Percentiles rank a stretch among this genome's conserved stretches.
Conservation (phyloP, 1,140 invertebrate species). For the Liolophura sinensis region DNA sequence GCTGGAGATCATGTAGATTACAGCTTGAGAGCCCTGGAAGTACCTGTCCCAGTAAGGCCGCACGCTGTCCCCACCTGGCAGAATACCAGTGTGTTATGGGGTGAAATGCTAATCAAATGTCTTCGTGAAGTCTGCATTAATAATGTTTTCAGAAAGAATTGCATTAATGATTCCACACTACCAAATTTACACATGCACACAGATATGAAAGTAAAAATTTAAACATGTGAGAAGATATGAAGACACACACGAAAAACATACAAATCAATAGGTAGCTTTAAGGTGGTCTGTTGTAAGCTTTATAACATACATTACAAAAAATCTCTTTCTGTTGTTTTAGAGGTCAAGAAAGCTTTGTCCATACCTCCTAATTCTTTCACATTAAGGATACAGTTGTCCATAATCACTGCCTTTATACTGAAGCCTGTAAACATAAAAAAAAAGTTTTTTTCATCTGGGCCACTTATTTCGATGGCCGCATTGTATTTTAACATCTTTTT, state of each 20-base stretch:
- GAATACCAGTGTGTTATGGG: background rate
- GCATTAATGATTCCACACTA: too few relatives aligned
- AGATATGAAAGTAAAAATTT: too few relatives aligned
- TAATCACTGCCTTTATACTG: conserved; percentile 57
- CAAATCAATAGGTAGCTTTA: too few relatives aligned
- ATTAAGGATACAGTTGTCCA: conserved; percentile 51
- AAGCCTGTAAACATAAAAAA: conserved; percentile 41
- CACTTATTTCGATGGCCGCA: too few relatives aligned
- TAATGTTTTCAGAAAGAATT: too few relatives aligned
- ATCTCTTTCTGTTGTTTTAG: background rate
- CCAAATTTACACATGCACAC: background rate
- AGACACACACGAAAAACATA: too few relatives aligned
- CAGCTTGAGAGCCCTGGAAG: conserved; percentile 41
- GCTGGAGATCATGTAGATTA: conserved; percentile 51
- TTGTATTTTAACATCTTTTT: too few relatives aligned
- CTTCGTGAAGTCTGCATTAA: too few relatives aligned
- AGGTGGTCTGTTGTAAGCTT: too few relatives aligned
- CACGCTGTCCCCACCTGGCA: conserved; percentile 47
- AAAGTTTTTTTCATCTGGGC: too few relatives aligned
- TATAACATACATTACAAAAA: background rate
- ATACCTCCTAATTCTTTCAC: conserved; percentile 54
- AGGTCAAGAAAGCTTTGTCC: background rate
- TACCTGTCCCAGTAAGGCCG: conserved; percentile 51
- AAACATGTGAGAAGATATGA: too few relatives aligned
- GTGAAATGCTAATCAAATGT: too few relatives aligned